Conservation (phyloP, 2,888 invertebrate genomes). For the Leptopilina drosophilae region DNA sequence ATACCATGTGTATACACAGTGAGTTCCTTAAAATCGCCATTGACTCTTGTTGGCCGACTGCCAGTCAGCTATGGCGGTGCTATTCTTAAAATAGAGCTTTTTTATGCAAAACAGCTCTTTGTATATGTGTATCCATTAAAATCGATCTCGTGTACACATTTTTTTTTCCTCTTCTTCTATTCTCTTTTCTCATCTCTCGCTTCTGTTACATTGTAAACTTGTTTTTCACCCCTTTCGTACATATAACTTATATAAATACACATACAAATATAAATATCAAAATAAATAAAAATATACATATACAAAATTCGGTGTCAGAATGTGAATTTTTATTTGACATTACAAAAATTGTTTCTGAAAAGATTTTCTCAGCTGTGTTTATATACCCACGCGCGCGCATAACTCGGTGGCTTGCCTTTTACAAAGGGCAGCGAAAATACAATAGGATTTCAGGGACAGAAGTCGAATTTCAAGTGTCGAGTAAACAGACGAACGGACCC, state of each 20-base stretch:
- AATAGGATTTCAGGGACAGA: constrained; percentile 65
- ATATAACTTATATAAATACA: no score
- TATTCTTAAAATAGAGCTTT: constrained; percentile 43
- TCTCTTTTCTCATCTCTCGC: no score
- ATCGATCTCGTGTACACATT: constrained; percentile 59
- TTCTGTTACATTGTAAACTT: constrained; percentile 47
- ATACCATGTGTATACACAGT: not conserved
- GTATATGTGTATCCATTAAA: constrained; percentile 17
- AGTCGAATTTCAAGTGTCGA: constrained; percentile 72
- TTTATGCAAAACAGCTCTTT: constrained; percentile 55
- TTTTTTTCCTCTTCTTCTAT: constrained; percentile 50
- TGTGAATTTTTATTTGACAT: constrained; percentile 41
- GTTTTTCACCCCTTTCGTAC: constrained; percentile 16
- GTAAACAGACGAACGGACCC: constrained; percentile 60
- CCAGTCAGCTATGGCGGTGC: not conserved
- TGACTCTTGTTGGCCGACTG: constrained; percentile 49
- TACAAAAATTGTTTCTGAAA: constrained; percentile 63
- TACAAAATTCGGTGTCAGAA: not conserved
- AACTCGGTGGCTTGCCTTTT: constrained; percentile 34
- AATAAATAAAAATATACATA: no score
- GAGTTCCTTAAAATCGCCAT: constrained; percentile 28
- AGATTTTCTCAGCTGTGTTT: constrained; percentile 66
- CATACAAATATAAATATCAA: no score
- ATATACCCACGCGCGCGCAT: constrained; percentile 49
- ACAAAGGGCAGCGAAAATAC: constrained; percentile 36